Conservation (phyloP, 2,797 vertebrate genomes). For the Chelidonichthys spinosus region DNA sequence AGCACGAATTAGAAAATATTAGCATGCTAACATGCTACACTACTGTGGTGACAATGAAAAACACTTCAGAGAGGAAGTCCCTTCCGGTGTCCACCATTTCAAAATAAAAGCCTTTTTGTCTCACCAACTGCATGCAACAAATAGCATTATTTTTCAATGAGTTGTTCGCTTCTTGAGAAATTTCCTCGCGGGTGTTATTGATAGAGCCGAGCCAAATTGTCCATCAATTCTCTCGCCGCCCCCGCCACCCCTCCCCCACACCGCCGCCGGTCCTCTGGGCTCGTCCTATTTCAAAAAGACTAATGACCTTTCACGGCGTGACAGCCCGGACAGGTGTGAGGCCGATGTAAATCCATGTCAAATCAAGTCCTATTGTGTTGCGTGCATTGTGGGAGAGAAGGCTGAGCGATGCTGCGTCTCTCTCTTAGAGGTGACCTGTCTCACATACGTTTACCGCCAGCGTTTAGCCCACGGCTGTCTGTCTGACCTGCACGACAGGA, state of each 20-base stretch:
- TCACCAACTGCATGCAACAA: constrained; percentile 25
- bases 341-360: constrained; percentile 70
- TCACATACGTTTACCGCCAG: constrained; percentile 58
- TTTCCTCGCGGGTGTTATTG: constrained; percentile 44
- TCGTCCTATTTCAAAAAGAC: constrained; percentile 72
- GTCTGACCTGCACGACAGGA: constrained; percentile 66
- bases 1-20: too few species aligned
- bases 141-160: constrained; percentile 43
- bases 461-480: constrained; percentile 68
- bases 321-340: constrained; percentile 70
- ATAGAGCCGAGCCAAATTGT: constrained; percentile 42
- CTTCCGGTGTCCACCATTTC: too few species aligned
- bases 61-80: too few species aligned
- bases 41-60: too few species aligned
- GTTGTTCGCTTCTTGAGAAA: constrained; percentile 42
- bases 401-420: constrained; percentile 50
- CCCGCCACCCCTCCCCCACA: constrained; percentile 37
- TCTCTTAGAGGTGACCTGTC: constrained; percentile 62
- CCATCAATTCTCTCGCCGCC: constrained; percentile 51
- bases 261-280: constrained; percentile 41
- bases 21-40: too few species aligned
- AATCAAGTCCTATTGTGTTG: constrained; percentile 65
- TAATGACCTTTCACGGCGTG: constrained; percentile 72
- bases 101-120: constrained; percentile 19
- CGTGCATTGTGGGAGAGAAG: constrained; percentile 43